A percentile compares a stretch with the other conserved stretches of the same genome.
Conservation (phyloP, 2,888 invertebrate species). For the Chrysina gloriosa region DNA sequence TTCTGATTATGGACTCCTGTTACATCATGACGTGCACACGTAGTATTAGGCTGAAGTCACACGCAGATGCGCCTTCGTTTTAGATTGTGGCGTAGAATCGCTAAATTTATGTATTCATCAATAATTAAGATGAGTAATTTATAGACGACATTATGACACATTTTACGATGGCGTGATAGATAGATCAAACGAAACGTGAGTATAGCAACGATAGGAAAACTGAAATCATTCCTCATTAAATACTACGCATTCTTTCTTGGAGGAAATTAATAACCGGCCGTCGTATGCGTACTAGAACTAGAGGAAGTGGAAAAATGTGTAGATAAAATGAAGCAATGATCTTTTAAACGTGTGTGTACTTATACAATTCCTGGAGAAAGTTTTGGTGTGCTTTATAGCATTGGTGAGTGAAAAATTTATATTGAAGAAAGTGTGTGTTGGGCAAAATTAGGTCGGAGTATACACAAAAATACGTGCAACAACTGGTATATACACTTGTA, state of each 20-base stretch:
- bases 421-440: no score
- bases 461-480: no score
- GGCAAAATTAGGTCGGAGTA: no score
- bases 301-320: slow-evolving; percentile 10
- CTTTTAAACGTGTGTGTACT: no score
- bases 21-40: no score
- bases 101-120: slow-evolving; percentile 19
- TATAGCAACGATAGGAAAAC: slow-evolving; percentile 32
- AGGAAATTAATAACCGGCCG: slow-evolving; percentile 20
- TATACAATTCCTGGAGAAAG: no score
- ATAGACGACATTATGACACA: slow-evolving; percentile 19
- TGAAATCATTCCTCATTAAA: slow-evolving; percentile 31
- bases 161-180: slow-evolving; percentile 2
- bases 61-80: neutral
- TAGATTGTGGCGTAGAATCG: neutral
- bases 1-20: no score
- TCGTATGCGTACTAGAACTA: neutral
- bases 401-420: no score
- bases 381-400: no score
- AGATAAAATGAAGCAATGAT: neutral
- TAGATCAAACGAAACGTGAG: slow-evolving; percentile 29
- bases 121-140: slow-evolving; percentile 25
- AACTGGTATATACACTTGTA: no score
- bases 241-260: slow-evolving; percentile 22
- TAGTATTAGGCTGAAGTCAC: no score